A percentile compares a stretch with the other conserved stretches of the same genome.
These are phyloP conservation scores for Ammospiza nelsoni DNA, from an alignment of 2,113 vertebrate species.

Conservation along the genomic window DNA sequence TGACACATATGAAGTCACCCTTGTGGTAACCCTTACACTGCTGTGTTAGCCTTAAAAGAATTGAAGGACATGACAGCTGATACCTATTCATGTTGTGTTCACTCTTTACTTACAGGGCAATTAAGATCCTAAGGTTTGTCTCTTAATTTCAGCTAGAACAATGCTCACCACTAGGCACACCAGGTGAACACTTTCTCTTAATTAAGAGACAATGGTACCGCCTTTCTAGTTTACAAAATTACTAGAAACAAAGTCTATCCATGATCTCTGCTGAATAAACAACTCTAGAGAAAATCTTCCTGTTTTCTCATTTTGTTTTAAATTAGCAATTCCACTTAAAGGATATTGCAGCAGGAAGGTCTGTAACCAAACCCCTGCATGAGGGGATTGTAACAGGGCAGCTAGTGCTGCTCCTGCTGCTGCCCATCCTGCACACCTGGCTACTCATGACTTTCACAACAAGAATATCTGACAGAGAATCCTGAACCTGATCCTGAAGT, in stretches of 20 bases:
- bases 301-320: neutral
- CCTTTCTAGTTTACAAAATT: neutral
- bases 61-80: neutral
- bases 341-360: neutral
- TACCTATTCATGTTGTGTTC: neutral
- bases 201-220: neutral
- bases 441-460: neutral
- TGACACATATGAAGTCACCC: neutral
- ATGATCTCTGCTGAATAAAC: neutral
- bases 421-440: rapidly evolving
- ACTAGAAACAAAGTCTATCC: neutral
- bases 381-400: neutral
- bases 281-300: neutral
- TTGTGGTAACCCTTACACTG: neutral
- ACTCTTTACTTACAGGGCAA: neutral
- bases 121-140: neutral
- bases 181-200: neutral
- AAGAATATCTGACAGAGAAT: neutral
- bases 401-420: neutral
- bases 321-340: neutral
- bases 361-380: neutral
- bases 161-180: neutral
- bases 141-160: neutral
- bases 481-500: neutral
- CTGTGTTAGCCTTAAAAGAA: neutral